Evolutionary conservation across 2,888 invertebrate genomes (phyloP).

Genomic region (Eudasyphora cyanicolor): DNA sequence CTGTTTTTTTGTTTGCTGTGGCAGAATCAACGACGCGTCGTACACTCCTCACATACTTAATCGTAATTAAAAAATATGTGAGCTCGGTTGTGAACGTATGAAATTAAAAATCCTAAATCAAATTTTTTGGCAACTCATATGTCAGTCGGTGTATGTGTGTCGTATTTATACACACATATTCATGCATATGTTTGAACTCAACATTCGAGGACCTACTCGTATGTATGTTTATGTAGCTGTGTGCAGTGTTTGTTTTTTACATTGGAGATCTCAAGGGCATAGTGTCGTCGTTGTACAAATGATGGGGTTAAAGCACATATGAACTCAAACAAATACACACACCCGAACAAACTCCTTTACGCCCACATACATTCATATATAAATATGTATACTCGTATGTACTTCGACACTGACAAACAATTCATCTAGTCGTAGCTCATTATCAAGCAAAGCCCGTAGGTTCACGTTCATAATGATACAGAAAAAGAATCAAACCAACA

Average conservation of each 20-base stretch:
- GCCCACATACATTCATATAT: slow-evolving; percentile 4
- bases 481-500: slow-evolving; percentile 14
- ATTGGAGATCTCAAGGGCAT: slow-evolving; percentile 67
- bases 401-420: too few species aligned
- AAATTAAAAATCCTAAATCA: slow-evolving; percentile 68
- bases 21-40: slow-evolving; percentile 58
- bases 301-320: slow-evolving; percentile 57
- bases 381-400: too few species aligned
- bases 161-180: too few species aligned
- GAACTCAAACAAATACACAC: not conserved
- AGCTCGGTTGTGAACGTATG: slow-evolving; percentile 53
- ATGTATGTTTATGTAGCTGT: not conserved
- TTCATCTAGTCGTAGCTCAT: slow-evolving; percentile 49
- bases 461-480: slow-evolving; percentile 55
- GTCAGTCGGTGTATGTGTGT: slow-evolving; percentile 7
- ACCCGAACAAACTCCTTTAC: not conserved
- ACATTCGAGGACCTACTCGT: not conserved
- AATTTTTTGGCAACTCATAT: slow-evolving; percentile 60
- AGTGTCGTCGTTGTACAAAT: slow-evolving; percentile 58
- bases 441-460: slow-evolving; percentile 66
- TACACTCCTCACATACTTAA: not conserved
- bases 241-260: slow-evolving; percentile 40
- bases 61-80: slow-evolving; percentile 61
- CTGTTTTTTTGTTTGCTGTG: slow-evolving; percentile 20
- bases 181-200: not conserved